A percentile compares a stretch with the other conserved stretches of the same genome.
phyloP scores from a whole-genome alignment of 2,797 vertebrate species.

The Pseudotriccus pelzelni region DNA sequence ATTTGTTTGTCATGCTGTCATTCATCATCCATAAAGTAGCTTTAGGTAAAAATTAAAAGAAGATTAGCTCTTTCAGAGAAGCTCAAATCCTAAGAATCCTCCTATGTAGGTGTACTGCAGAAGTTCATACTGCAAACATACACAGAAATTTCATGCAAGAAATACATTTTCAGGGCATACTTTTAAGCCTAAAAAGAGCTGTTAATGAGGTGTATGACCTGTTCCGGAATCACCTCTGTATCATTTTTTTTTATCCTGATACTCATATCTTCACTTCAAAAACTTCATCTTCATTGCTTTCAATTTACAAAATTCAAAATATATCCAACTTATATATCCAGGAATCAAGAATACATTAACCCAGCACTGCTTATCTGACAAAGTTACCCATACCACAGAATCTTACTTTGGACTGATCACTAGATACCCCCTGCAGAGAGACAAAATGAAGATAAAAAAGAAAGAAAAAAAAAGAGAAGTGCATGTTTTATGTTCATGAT shows the following conservation, averaged over 20 bases:
- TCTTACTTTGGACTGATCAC: not conserved
- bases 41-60: slow-evolving; percentile 26
- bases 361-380: not conserved
- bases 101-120: not conserved
- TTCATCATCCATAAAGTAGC: not conserved
- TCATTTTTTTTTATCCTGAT: not conserved
- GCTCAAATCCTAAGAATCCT: not conserved
- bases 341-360: not conserved
- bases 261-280: not conserved
- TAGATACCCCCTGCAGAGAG: not conserved
- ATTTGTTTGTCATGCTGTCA: not conserved
- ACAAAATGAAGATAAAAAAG: not conserved
- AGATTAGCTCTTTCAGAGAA: not conserved
- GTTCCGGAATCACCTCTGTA: not conserved
- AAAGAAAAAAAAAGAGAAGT: not conserved
- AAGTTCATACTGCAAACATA: not conserved
- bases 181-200: not conserved
- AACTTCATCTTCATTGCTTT: not conserved
- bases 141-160: not conserved
- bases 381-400: not conserved
- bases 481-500: not conserved
- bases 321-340: not conserved
- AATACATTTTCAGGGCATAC: not conserved
- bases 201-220: not conserved
- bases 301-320: not conserved